Conservation (phyloP, 2,888 invertebrate species). For the Tachina lurida region DNA sequence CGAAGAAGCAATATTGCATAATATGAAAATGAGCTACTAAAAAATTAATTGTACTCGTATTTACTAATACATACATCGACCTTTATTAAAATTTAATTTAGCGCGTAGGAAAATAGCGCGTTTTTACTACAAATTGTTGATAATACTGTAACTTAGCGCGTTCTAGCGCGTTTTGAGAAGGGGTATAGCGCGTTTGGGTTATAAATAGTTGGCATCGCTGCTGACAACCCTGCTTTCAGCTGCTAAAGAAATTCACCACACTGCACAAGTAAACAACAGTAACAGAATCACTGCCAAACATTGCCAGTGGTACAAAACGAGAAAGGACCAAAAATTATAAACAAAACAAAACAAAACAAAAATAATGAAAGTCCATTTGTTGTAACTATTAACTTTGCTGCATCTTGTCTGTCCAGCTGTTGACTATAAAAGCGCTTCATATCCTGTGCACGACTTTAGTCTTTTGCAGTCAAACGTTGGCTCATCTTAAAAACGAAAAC, state of each 20-base stretch:
- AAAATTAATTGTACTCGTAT: no score
- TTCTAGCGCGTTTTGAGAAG: no score
- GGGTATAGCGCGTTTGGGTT: no score
- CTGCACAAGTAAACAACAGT: not conserved
- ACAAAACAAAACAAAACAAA: constrained; percentile 4
- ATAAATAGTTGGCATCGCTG: no score
- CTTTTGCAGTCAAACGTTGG: constrained; percentile 34
- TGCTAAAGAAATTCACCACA: constrained; percentile 36
- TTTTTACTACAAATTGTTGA: no score
- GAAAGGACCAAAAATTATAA: not conserved
- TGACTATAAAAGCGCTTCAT: constrained; percentile 66
- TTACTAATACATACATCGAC: no score
- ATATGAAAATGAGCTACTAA: no score
- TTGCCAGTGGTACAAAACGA: not conserved
- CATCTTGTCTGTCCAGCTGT: constrained; percentile 44
- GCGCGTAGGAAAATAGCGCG: no score
- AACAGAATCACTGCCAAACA: constrained; percentile 31
- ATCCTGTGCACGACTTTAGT: constrained; percentile 59
- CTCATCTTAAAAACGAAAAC: constrained; percentile 30
- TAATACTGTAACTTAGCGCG: no score
- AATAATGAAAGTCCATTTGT: not conserved
- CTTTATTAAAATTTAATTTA: no score
- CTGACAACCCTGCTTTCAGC: no score
- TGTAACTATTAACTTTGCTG: constrained; percentile 28
- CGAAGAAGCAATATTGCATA: no score